Base-by-base conservation (phyloP, 2,113 vertebrate genomes). In the Shinisaurus crocodilurus region DNA sequence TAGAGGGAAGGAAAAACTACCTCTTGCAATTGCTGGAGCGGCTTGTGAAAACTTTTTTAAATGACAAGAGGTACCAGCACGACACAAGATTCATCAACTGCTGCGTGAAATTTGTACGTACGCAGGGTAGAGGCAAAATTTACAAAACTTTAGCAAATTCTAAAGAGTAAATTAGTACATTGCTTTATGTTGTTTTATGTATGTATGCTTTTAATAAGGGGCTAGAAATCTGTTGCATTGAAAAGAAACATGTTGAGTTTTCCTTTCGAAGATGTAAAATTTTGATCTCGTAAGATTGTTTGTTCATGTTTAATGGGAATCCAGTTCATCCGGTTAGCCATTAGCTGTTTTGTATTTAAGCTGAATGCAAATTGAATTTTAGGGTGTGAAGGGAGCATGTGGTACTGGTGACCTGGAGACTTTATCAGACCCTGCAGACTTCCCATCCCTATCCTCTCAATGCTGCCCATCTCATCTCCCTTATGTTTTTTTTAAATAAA, bases 61-160 rank as follows among this genome's bases (percentile, higher is more conserved):
- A 92, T 0, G 96, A 97, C 1, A 91, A 96, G 90, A 96, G 90
- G 82, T 99, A 99, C 88, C 96, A 97, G 0, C 95, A 98, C 40
- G 99, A 99, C 79, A 50, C 93, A 6, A 95, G 99, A 92, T 99
- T 98, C 32, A 93, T 99, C 9, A 97, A 92, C 89, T 96, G 96
- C 96, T 99, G 99, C 94, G 67, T 99, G 89, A 97, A 94, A 95
- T 98, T 97, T 96, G 99, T 99, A 96, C 95, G 98, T 98, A 1
- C 32, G 45, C 0, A 0, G 45, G 25, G 27, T 18, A 37, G 10
- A 75, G 67, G 32, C 15, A 63, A 32, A 27, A 1, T 60, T 32
- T 16, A 16, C 6, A 9, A n/a, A 72, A n/a, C 7, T 4, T 45
- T 72, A 60, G 25, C 50, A n/a, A 63, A 25, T n/a, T 15, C 18